These are phyloP conservation scores for Saguinus imperator DNA, from an alignment of 2,113 vertebrate species.

Conservation along the genomic window DNA sequence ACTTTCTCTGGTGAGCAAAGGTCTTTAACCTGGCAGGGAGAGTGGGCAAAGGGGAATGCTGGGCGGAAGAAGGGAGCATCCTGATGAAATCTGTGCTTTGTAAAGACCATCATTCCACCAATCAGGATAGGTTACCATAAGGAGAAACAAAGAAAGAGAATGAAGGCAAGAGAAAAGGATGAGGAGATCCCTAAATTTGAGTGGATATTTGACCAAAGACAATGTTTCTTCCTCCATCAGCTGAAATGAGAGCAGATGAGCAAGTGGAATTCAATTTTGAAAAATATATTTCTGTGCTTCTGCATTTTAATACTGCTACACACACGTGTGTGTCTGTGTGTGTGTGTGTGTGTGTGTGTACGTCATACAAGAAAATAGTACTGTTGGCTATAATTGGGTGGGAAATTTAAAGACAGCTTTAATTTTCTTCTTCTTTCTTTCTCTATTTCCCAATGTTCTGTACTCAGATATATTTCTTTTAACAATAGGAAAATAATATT, in stretches of 20 bases:
- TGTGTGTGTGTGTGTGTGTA: background rate
- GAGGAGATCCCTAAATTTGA: background rate
- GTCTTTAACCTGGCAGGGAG: background rate
- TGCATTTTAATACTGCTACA: background rate
- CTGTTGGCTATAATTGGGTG: background rate
- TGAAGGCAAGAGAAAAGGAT: background rate
- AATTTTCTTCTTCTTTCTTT: background rate
- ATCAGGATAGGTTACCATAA: background rate
- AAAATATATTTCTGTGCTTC: background rate
- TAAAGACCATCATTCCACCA: background rate
- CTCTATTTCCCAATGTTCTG: background rate
- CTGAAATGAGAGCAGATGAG: background rate
- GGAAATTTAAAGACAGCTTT: background rate
- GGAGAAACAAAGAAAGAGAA: background rate
- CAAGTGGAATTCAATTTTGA: background rate
- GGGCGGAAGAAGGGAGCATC: background rate
- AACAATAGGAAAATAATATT: background rate
- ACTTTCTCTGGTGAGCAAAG: background rate
- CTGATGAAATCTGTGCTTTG: background rate
- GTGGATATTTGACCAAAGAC: conserved; percentile 1
- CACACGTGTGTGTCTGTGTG: background rate
- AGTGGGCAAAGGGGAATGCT: too few species aligned
- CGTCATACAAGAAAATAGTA: background rate
- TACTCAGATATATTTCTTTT: background rate
- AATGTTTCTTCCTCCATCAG: background rate